phyloP scores from a whole-genome alignment of 2,113 vertebrate species.

The Eurypyga helias region DNA sequence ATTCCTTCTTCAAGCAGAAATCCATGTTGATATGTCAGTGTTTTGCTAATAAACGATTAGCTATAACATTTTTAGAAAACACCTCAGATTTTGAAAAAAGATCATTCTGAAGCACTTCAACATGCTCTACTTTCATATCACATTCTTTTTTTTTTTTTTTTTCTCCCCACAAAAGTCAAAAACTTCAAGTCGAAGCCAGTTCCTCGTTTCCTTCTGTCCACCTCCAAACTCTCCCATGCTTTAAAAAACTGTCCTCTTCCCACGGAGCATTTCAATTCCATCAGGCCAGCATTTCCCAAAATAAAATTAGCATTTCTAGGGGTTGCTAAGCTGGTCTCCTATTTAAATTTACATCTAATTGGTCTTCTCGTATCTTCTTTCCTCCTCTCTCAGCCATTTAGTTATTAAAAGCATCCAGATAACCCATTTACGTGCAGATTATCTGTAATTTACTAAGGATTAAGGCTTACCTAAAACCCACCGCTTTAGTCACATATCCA shows the following conservation, averaged over 20 bases:
- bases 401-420: background rate
- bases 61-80: background rate
- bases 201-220: background rate
- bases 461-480: background rate
- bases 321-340: background rate
- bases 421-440: background rate
- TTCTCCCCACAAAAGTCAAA: background rate
- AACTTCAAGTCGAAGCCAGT: background rate
- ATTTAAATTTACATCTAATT: background rate
- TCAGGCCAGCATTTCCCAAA: background rate
- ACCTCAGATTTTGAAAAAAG: background rate
- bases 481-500: background rate
- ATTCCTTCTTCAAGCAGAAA: background rate
- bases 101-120: background rate
- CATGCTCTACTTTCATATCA: background rate
- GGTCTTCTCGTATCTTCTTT: background rate
- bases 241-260: conserved; percentile 23
- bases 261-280: background rate
- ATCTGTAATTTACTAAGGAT: conserved; percentile 36
- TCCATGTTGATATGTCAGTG: background rate
- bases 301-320: conserved; percentile 1
- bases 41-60: background rate
- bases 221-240: background rate
- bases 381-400: background rate
- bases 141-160: background rate